These are phyloP conservation scores for Meloidogyne exigua DNA, from an alignment of 1,140 invertebrate genomes.

Conservation along the genomic window DNA sequence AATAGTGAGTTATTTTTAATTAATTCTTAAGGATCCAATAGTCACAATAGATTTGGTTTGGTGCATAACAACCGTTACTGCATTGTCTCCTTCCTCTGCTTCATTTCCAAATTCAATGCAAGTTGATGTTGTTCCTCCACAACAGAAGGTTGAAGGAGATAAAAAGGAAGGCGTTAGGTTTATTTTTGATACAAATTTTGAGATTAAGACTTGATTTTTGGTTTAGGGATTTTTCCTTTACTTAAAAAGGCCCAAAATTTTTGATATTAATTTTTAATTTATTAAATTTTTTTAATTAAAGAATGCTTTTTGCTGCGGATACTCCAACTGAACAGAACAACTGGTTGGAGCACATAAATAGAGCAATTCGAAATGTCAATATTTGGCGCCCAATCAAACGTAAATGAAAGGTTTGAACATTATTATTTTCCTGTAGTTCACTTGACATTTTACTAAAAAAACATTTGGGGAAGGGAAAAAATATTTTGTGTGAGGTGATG, in stretches of 20 bases:
- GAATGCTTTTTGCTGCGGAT: slow-evolving; percentile 38
- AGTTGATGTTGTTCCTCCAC: slow-evolving; percentile 25
- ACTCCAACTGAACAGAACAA: slow-evolving; percentile 24
- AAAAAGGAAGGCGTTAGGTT: slow-evolving; percentile 30
- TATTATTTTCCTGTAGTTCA: too few species aligned
- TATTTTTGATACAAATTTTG: background rate
- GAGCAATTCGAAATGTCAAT: slow-evolving; percentile 35
- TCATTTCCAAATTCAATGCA: slow-evolving; percentile 39
- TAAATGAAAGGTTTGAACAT: background rate
- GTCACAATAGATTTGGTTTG: slow-evolving; percentile 23
- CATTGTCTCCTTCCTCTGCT: slow-evolving; percentile 25
- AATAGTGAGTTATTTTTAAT: background rate
- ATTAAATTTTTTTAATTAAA: background rate
- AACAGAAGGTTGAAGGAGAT: slow-evolving; percentile 8
- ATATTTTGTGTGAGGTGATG: too few species aligned
- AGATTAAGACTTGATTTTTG: too few species aligned
- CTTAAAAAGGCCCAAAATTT: too few species aligned
- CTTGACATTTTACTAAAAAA: too few species aligned
- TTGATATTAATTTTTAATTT: background rate
- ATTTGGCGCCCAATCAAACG: slow-evolving; percentile 26
- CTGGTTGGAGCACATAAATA: slow-evolving; percentile 37
- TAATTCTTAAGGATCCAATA: slow-evolving; percentile 23
- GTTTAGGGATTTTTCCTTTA: too few species aligned
- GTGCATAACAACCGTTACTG: slow-evolving; percentile 28
- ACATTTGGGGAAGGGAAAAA: too few species aligned